These are phyloP conservation scores for Nothura maculosa DNA, from an alignment of 2,797 vertebrate species.

Conservation along the genomic window DNA sequence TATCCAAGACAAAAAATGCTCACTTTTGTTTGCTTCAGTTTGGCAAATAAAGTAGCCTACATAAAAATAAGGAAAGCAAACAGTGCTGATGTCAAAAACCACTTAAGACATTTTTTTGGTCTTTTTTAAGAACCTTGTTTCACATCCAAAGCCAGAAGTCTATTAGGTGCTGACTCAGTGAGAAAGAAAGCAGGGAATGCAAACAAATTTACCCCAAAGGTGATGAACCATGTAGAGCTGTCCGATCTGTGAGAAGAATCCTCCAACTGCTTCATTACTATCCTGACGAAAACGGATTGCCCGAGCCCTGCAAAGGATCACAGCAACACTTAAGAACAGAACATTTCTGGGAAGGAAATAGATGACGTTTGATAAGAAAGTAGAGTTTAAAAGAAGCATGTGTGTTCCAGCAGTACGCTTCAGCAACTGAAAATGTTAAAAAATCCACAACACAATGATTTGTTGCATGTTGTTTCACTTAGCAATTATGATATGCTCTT, in stretches of 20 bases:
- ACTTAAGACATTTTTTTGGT: neutral
- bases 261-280: constrained; percentile 91
- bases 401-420: neutral
- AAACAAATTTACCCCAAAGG: constrained; percentile 89
- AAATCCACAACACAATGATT: neutral
- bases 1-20: neutral
- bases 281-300: constrained; percentile 94
- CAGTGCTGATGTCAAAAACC: neutral
- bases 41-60: neutral
- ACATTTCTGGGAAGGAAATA: neutral
- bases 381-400: neutral
- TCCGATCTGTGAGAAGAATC: constrained; percentile 98
- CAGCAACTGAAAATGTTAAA: neutral
- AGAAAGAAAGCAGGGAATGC: neutral
- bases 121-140: neutral
- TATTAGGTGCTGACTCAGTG: neutral
- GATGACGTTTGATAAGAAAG: neutral
- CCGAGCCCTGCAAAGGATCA: constrained; percentile 87
- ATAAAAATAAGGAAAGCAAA: neutral
- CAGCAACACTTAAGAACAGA: neutral
- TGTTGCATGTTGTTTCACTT: neutral
- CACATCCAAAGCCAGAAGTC: neutral
- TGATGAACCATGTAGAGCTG: constrained; percentile 97
- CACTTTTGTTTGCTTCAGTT: neutral
- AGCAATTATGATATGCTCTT: neutral